Base-by-base conservation (phyloP, 2,888 invertebrate genomes). In the Ophraella communa region DNA sequence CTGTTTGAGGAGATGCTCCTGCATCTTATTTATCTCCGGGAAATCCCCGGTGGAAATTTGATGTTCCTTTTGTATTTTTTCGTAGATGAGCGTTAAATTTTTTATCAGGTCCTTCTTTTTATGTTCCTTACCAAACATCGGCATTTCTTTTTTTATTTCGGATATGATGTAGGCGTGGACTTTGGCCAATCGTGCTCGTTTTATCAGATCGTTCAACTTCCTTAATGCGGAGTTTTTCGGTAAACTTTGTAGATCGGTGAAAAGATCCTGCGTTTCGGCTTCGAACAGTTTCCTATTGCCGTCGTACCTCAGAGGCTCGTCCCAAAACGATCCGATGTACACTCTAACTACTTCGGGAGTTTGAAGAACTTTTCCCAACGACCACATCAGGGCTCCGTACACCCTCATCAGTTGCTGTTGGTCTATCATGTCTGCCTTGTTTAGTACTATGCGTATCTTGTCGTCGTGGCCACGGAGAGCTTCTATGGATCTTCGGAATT, bases 321-420 rank as follows among this genome's bases (percentile, higher is more conserved):
- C 97, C 99, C 99, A 99, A 84, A 98, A 99, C 3, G 97, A 96
- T 17, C 99, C 98, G 73, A 99, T 97, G 80, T 98, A 99, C 1
- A 99, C 98, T 60, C 98, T 86, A 0, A 97, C 96, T n/a, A 99
- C 98, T 86, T 99, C 99, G 0, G 98, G 98, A 7, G 98, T 98
- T 81, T 96, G 95, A 71, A 99, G 85, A 52, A 98, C 98, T 84
- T 98, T 98, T 23, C 98, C 98, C 35, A 99, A 85, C 0, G 98
- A 98, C 99, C 99, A 99, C 99, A 99, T 99, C 59, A 99, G 87
- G 1, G 98, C 99, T 44, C 99, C 99, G 79, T 99, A 99, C 1
- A 99, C 95, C 68, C 97, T 85, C 98, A 99, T 98, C 70, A 99
- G 84, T 82, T 98, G 98, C 80, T 98, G 98, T 80, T 98, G 97